phyloP scores from a whole-genome alignment of 2,888 invertebrate genomes.

The Lottia gigantea region DNA sequence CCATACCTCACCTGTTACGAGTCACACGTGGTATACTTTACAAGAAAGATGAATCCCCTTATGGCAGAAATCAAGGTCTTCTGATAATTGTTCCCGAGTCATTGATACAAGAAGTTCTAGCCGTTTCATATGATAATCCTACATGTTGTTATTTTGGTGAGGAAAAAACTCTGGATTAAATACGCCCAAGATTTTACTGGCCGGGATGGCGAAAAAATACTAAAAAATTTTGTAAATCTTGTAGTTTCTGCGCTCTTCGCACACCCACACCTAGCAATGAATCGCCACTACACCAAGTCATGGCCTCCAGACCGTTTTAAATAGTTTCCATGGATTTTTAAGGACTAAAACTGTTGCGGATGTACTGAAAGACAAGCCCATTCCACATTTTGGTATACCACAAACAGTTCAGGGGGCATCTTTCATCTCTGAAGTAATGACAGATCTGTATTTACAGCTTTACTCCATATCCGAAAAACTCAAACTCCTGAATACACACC shows the following conservation, averaged over 20 bases:
- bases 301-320: not conserved
- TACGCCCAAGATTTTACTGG: not conserved
- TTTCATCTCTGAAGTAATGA: constrained; percentile 1
- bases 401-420: not conserved
- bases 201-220: not conserved
- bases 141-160: not conserved
- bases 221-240: not conserved
- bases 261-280: not conserved
- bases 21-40: not conserved
- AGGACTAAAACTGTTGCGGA: not conserved
- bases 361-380: not conserved
- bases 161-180: not conserved
- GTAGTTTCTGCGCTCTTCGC: not conserved
- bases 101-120: not conserved
- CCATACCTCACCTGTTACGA: not conserved
- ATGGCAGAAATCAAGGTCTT: constrained; percentile 6
- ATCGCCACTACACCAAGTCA: not conserved
- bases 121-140: not conserved
- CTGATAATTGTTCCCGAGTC: not conserved
- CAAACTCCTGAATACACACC: not conserved
- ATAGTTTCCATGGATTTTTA: constrained; percentile 5
- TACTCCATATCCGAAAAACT: constrained; percentile 1
- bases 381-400: not conserved
- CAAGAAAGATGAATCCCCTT: not conserved
- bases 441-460: not conserved